Evolutionary conservation across 2,113 vertebrate species (phyloP).

Genomic region (Pterophyllum scalare): DNA sequence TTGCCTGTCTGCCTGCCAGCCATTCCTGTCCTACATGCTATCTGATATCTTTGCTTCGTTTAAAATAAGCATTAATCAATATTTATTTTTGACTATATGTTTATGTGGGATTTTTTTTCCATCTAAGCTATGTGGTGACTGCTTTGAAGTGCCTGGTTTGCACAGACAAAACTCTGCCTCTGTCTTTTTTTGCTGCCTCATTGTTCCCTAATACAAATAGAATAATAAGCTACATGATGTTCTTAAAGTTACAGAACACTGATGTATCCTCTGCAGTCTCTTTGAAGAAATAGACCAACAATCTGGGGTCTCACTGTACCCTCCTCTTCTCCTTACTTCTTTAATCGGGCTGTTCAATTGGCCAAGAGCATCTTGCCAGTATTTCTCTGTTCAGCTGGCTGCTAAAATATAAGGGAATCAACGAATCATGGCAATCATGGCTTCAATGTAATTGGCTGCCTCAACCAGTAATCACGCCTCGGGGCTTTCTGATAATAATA

Average conservation of each 20-base stretch:
- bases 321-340: background rate
- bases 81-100: background rate
- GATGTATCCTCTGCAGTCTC: background rate
- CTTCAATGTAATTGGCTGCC: slow-evolving; percentile 62
- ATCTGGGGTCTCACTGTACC: background rate
- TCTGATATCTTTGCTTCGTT: slow-evolving; percentile 13
- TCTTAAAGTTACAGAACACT: background rate
- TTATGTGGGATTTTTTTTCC: background rate
- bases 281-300: background rate
- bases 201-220: slow-evolving; percentile 27
- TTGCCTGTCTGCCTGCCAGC: slow-evolving; percentile 31
- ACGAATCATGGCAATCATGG: slow-evolving; percentile 51
- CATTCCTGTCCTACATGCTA: slow-evolving; percentile 28
- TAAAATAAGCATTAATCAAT: background rate
- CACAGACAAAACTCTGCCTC: background rate
- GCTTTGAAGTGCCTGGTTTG: background rate
- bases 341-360: slow-evolving; percentile 35
- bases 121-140: background rate
- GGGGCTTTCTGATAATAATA: slow-evolving; percentile 54
- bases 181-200: background rate
- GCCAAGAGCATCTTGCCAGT: slow-evolving; percentile 40
- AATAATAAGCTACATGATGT: slow-evolving; percentile 3
- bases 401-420: slow-evolving; percentile 48
- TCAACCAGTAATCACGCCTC: slow-evolving; percentile 54
- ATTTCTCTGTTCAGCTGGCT: slow-evolving; percentile 54